Conservation (phyloP, 2,888 invertebrate genomes). For the Rotaria sp. region DNA sequence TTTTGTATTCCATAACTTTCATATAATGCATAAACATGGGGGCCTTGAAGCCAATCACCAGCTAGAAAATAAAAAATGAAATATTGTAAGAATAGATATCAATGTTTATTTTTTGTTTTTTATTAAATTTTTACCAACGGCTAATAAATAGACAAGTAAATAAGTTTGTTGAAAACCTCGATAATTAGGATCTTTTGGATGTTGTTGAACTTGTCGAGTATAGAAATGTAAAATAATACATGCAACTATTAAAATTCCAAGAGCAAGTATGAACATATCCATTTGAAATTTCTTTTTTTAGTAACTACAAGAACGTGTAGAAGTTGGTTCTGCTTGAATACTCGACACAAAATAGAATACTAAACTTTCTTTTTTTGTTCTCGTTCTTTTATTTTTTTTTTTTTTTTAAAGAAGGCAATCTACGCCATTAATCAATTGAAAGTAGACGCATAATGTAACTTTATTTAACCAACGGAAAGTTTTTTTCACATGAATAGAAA, state of each 20-base stretch:
- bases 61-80: constrained; percentile 49
- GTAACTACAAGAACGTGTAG: neutral
- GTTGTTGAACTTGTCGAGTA: constrained; percentile 49
- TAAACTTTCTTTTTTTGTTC: too few relatives aligned
- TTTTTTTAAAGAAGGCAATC: too few relatives aligned
- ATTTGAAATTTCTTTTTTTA: neutral
- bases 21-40: constrained; percentile 59
- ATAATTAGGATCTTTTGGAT: constrained; percentile 51
- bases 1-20: constrained; percentile 57
- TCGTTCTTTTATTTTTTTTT: too few relatives aligned
- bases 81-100: too few relatives aligned
- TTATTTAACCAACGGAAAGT: too few relatives aligned
- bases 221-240: constrained; percentile 53
- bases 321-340: neutral
- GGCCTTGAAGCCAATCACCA: constrained; percentile 60
- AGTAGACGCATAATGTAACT: too few relatives aligned
- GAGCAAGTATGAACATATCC: constrained; percentile 34
- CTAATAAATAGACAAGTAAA: constrained; percentile 56
- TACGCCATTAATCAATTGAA: too few relatives aligned
- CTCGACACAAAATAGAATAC: too few relatives aligned
- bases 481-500: too few relatives aligned
- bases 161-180: constrained; percentile 56
- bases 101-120: too few relatives aligned
- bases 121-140: constrained; percentile 51
- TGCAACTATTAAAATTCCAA: constrained; percentile 41